Base-by-base conservation (phyloP, 92 coral and sea anemone species). In the Porites evermanni region DNA sequence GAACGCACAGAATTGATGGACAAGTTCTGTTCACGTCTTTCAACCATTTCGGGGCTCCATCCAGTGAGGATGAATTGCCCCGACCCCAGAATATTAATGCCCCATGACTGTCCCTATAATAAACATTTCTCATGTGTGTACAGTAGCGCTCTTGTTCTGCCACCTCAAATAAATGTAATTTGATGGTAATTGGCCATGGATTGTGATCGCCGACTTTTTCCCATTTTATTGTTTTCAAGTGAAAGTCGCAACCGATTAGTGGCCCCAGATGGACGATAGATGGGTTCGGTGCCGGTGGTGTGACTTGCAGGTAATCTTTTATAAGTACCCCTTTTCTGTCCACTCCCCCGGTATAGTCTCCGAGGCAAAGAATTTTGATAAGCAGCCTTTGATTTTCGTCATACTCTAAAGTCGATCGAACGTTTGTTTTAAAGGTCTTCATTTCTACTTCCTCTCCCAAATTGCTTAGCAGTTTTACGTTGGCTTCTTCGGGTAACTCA, bases 51-150 rank as follows among this genome's bases (percentile, higher is more conserved):
- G 82, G 5, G 50, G 88, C 93, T 11, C 73, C 85, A 18, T 86
- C 78, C 24, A 93, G 32, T 24, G 93, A 82, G 56, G 88, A 71
- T 0, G 84, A 88, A 20, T 64, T 79, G 32, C 26, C 69, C 14
- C 93, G 85, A 16, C 93, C 93, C 95, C 95, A 90, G 72, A 93
- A 90, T 64, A 93, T 70, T 6, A 93, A 32, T 17, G 82, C 95
- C 6, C 93, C 95, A 19, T 20, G 66, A 23, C 68, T 58, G 52
- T 38, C 71, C 65, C 59, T 90, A n/a, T 52, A 90, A 61, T 58
- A 83, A 58, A 11, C 1, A 87, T 12, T 24, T n/a, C 53, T 6
- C 47, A 38, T 38, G 68, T 3, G 23, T 20, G 58, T 3, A 56
- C 44, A 0, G 54, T 54, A 79, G 19, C 93, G 67, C 70, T 75